Base-by-base conservation (phyloP, 2,797 vertebrate genomes). In the Catostomus latipinnis region DNA sequence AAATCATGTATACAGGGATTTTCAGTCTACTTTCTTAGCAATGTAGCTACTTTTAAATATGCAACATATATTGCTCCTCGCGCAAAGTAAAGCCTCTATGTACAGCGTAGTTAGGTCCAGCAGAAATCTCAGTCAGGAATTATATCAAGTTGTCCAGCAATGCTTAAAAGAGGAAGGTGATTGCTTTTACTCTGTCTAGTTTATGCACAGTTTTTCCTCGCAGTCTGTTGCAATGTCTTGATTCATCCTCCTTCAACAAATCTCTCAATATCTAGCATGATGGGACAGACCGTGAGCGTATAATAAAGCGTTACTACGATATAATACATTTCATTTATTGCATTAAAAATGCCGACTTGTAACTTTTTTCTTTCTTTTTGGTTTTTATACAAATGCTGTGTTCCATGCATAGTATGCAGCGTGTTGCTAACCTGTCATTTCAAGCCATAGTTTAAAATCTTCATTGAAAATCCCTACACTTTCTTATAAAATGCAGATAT, bases 381-480 rank as follows among this genome's bases (percentile, higher is more conserved):
- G 2, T 34, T 34, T 34, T 34, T 34, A 34, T 4, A 34, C 34
- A 34, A 34, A 34, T 34, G 34, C 34, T 34, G 34, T 34, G 34
- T 34, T 46, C 10, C 49, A 18, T 12, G 18, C 18, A 60, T 45
- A 34, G 5, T 45, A 50, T 45, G 68, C 68, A n/a, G 43, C 49
- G 56, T 62, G 57, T 62, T 43, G 18, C 45, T 56, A 63, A 63
- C 50, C 5, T 53, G 73, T 43, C 43, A 10, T 65, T 65, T 70
- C 34, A 45, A n/a, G 34, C 12, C 22, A 16, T 3, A 58, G 12
- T 76, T 49, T 34, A 4, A 8, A 12, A 67, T 22, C 48, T 16
- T 66, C 10, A 69, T 9, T 43, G 9, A 60, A 68, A 50, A 69
- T 60, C 16, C 8, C 16, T 50, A 52, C 2, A 50, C 18, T 13